phyloP scores from a whole-genome alignment of 2,113 vertebrate genomes.

The Platysternon megacephalum region DNA sequence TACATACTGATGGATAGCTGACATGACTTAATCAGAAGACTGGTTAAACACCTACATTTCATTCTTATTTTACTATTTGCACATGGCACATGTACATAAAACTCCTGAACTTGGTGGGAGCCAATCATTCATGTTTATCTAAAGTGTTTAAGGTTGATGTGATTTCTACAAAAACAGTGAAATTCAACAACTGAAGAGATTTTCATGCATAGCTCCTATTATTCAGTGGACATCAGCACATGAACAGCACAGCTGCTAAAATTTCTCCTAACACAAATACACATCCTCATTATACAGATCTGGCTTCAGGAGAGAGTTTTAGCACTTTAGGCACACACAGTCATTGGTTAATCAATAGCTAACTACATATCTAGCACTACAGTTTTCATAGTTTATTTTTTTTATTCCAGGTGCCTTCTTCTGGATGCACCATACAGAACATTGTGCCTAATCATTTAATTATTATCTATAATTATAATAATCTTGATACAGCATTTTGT shows the following conservation, averaged over 20 bases:
- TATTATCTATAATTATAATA: too few relatives aligned
- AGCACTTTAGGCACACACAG: too few relatives aligned
- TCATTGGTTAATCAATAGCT: too few relatives aligned
- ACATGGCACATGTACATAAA: background rate
- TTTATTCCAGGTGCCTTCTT: too few relatives aligned
- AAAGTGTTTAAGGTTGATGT: background rate
- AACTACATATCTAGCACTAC: too few relatives aligned
- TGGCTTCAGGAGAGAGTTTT: background rate
- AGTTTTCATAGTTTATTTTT: too few relatives aligned
- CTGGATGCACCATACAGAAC: too few relatives aligned
- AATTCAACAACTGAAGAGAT: too few relatives aligned
- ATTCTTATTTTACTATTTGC: background rate
- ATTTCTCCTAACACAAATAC: background rate
- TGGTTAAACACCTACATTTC: background rate
- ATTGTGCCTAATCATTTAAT: too few relatives aligned
- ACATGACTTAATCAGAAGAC: background rate
- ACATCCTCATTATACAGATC: accelerated
- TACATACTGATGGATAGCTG: background rate
- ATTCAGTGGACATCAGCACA: background rate
- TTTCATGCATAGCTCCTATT: background rate
- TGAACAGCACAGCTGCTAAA: background rate
- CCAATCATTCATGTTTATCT: background rate
- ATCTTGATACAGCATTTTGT: too few relatives aligned
- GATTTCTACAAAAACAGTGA: too few relatives aligned
- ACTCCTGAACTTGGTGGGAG: accelerated